These are phyloP conservation scores for Calliopsis andreniformis DNA, from an alignment of 1,140 invertebrate species.

Conservation along the genomic window DNA sequence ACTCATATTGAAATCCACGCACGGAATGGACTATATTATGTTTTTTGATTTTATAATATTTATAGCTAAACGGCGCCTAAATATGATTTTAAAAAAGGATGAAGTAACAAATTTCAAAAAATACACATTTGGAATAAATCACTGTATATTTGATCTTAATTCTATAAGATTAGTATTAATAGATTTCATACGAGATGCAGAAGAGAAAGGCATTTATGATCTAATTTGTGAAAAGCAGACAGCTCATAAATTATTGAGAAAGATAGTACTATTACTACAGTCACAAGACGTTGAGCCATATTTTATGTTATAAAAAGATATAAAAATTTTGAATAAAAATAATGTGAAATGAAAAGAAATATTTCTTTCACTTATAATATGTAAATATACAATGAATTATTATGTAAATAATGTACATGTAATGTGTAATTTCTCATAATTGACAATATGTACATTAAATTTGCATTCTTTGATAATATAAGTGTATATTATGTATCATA, in stretches of 20 bases:
- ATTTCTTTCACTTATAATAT: not conserved
- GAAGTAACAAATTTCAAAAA: conserved; percentile 68
- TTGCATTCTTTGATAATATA: too few species aligned
- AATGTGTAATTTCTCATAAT: too few species aligned
- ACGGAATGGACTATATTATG: conserved; percentile 90
- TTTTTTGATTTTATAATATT: conserved; percentile 87
- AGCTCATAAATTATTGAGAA: conserved; percentile 61
- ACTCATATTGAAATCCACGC: conserved; percentile 89
- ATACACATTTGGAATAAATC: conserved; percentile 76
- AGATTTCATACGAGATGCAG: conserved; percentile 71
- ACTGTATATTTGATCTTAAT: conserved; percentile 78
- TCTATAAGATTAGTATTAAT: conserved; percentile 71
- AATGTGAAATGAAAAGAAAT: not conserved
- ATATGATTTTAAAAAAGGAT: conserved; percentile 65
- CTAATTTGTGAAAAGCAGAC: conserved; percentile 66
- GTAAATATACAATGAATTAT: not conserved
- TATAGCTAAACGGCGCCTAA: conserved; percentile 83
- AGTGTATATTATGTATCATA: too few species aligned
- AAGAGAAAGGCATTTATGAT: conserved; percentile 68
- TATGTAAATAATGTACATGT: conserved; percentile 1
- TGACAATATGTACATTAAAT: too few species aligned
- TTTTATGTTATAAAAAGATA: not conserved
- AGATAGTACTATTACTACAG: conserved; percentile 52
- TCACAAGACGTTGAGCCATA: conserved; percentile 39
- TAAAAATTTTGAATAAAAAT: not conserved